These are phyloP conservation scores for Goniozus legneri DNA, from an alignment of 1,140 invertebrate species.

Conservation along the genomic window DNA sequence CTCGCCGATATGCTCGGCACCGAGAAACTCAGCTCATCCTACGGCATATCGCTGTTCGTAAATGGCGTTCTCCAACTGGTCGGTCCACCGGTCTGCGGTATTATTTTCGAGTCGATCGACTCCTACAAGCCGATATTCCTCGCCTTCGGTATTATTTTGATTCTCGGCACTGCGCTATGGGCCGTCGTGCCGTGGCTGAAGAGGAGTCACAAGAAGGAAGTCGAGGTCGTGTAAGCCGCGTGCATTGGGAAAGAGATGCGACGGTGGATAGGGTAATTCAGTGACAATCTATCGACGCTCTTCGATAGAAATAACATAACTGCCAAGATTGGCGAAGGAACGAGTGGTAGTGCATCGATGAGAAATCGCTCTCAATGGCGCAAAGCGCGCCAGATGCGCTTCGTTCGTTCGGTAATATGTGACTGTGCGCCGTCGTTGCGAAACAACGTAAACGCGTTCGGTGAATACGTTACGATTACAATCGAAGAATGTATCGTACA, in stretches of 20 bases:
- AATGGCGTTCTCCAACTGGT: conserved; percentile 75
- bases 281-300: no score
- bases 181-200: conserved; percentile 66
- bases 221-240: conserved; percentile 21
- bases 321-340: no score
- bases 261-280: no score
- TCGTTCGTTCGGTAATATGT: no score
- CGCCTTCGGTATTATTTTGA: conserved; percentile 65
- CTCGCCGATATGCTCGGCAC: conserved; percentile 78
- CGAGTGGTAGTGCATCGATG: no score
- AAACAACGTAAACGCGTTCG: no score
- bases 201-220: conserved; percentile 43
- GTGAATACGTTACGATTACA: no score
- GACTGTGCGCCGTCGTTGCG: no score
- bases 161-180: conserved; percentile 70
- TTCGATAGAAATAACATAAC: no score
- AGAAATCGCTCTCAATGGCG: no score
- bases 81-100: conserved; percentile 72
- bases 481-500: no score
- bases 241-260: not conserved
- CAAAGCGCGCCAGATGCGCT: no score
- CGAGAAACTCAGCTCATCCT: conserved; percentile 74
- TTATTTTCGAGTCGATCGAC: conserved; percentile 61
- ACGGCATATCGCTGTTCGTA: conserved; percentile 76
- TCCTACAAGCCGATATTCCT: conserved; percentile 68